A percentile compares a stretch with the other conserved stretches of the same genome.
These are phyloP conservation scores for Cantharis nigra DNA, from an alignment of 2,888 invertebrate species.

Conservation along the genomic window DNA sequence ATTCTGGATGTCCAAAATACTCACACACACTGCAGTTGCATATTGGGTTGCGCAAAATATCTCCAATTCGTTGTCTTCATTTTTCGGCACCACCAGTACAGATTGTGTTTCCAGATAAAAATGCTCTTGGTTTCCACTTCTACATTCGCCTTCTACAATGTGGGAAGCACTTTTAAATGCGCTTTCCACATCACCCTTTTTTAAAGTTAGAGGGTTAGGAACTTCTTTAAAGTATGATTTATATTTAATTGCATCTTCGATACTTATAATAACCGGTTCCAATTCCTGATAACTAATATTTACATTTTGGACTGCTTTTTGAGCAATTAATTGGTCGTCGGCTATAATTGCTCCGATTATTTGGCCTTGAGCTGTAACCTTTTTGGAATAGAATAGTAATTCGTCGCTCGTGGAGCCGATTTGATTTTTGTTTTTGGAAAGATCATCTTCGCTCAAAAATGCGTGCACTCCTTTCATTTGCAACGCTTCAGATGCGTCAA, in stretches of 20 bases:
- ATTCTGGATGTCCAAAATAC: background rate
- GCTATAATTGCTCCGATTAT: slow-evolving; percentile 80
- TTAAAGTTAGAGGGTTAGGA: slow-evolving; percentile 61
- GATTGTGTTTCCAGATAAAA: slow-evolving; percentile 93
- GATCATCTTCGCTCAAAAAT: slow-evolving; percentile 78
- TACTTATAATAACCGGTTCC: slow-evolving; percentile 78
- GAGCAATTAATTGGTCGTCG: slow-evolving; percentile 76
- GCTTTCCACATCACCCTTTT: slow-evolving; percentile 65
- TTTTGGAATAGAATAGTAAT: slow-evolving; percentile 76
- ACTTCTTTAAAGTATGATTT: slow-evolving; percentile 68
- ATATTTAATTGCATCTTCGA: slow-evolving; percentile 83
- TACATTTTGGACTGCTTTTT: slow-evolving; percentile 81
- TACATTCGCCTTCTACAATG: slow-evolving; percentile 76
- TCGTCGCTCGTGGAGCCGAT: slow-evolving; percentile 81
- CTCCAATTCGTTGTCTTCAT: slow-evolving; percentile 84
- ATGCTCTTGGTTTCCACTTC: slow-evolving; percentile 93
- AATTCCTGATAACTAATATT: slow-evolving; percentile 82
- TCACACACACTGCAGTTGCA: slow-evolving; percentile 73
- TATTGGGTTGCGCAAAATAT: slow-evolving; percentile 84
- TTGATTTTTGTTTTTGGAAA: slow-evolving; percentile 68
- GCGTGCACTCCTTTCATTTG: slow-evolving; percentile 77
- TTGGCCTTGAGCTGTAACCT: slow-evolving; percentile 81
- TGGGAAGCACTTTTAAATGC: slow-evolving; percentile 72
- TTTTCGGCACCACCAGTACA: slow-evolving; percentile 68
- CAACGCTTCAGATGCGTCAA: slow-evolving; percentile 78